Evolutionary conservation across 2,888 invertebrate species (phyloP), one percentile per base, ranked within the genome.

Genomic region (Sphaerophoria rueppellii): DNA sequence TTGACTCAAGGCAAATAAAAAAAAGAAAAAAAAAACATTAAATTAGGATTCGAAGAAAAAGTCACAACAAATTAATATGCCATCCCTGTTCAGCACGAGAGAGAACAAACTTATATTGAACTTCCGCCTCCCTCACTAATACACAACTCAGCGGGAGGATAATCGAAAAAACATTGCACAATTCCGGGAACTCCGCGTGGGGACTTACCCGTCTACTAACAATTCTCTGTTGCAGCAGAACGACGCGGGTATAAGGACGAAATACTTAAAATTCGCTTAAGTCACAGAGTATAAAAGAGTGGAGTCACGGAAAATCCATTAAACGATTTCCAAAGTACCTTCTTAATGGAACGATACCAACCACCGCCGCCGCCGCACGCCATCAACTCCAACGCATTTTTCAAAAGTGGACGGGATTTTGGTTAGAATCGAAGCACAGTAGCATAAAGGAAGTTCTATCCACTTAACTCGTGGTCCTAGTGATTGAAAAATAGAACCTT

Each of bases 181-280:
- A 57, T 85, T 85, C 85, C 74, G 61, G 85, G 70, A 81, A 60
- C 57, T 80, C 65, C 58, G 72, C 67, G 74, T 74, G 67, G 40
- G 78, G 54, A 40, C 48, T 67, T 32, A 67, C 40, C 48, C 40
- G 50, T 60, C 43, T 24, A 12, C 40, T 4, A 65, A 65, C 50
- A 48, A 65, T 14, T 34, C 50, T 3, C 50, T 63, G 2, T 40
- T 6, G 9, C 7, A 6, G 12, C 43, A 43, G 43, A 43, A 9
- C 9, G 43, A 43, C 0, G 9, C 0, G 12, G 70, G 12, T 16
- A 11, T 0, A 9, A 35, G 43, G 52, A 32, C 12, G 1, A 11
- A 81, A 85, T 81, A 85, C 85, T 85, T 85, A 85, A 77, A 85
- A 85, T 81, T 85, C 85, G 76, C 85, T 85, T 73, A 85, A 85